Evolutionary conservation across 1,140 invertebrate species (phyloP).

Genomic region (Hyles euphorbiae): DNA sequence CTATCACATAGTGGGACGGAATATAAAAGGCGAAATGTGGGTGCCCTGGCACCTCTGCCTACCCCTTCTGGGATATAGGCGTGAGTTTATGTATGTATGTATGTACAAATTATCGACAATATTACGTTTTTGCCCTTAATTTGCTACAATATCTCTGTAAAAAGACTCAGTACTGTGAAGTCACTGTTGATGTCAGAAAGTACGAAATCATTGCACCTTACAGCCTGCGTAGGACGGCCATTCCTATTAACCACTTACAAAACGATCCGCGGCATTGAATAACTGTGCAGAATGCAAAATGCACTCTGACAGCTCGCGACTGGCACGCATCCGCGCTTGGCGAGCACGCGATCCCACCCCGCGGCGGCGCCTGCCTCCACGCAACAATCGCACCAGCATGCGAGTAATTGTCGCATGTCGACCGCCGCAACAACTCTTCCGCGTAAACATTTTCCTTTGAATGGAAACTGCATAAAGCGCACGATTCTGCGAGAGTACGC

Average conservation of each 20-base stretch:
- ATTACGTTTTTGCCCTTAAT: too few species aligned
- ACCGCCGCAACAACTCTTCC: constrained; percentile 13
- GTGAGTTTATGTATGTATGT: too few species aligned
- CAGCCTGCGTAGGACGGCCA: constrained; percentile 15
- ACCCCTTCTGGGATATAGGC: too few species aligned
- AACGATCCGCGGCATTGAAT: not conserved
- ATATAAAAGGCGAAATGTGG: too few species aligned
- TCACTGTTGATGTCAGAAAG: constrained; percentile 35
- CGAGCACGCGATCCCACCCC: not conserved
- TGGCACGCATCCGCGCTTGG: not conserved
- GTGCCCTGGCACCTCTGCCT: too few species aligned
- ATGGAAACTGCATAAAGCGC: constrained; percentile 18
- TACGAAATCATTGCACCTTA: constrained; percentile 22
- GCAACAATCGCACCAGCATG: constrained; percentile 7
- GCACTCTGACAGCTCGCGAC: not conserved
- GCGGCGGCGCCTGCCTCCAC: constrained; percentile 3
- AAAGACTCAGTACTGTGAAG: constrained; percentile 36
- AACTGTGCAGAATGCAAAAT: not conserved
- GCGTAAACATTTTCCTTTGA: constrained; percentile 22
- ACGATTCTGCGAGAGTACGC: constrained; percentile 1
- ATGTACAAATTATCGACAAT: too few species aligned
- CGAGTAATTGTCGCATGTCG: constrained; percentile 24
- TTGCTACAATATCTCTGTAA: not conserved
- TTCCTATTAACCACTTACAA: too few species aligned
- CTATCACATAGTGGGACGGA: too few species aligned